A percentile compares a stretch with the other conserved stretches of the same genome.
Conservation (phyloP, 2,888 invertebrate genomes). For the Ommatoiulus sabulosus region DNA sequence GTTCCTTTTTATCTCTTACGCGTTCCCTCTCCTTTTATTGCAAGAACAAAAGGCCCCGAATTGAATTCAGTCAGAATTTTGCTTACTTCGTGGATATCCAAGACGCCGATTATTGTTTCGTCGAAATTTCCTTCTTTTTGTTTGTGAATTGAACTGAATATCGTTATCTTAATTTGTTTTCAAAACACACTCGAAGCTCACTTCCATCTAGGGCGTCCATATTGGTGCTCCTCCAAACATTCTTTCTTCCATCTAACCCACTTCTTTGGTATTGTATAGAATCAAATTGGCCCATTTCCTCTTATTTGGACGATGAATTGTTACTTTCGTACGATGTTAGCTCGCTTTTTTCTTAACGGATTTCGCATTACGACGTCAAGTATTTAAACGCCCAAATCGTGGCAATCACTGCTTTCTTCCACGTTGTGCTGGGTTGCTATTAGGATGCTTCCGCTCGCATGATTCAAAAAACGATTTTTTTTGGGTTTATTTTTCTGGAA, state of each 20-base stretch:
- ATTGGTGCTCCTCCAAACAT: neutral
- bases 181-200: neutral
- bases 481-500: neutral
- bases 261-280: too few relatives aligned
- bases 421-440: neutral
- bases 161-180: slow-evolving; percentile 21
- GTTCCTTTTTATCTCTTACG: neutral
- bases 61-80: neutral
- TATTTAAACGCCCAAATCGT: neutral
- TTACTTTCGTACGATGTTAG: neutral
- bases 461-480: too few relatives aligned
- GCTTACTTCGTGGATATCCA: neutral
- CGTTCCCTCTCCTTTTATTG: neutral
- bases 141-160: slow-evolving; percentile 20
- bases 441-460: neutral
- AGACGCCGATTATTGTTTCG: neutral
- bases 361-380: neutral
- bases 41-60: neutral
- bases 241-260: too few relatives aligned
- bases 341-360: neutral
- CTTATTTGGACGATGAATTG: too few relatives aligned
- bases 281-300: too few relatives aligned
- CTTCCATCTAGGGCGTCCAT: neutral
- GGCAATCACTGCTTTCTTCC: neutral
- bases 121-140: neutral